These are phyloP conservation scores for Tetraneura akinire DNA, from an alignment of 1,140 invertebrate species.

Conservation along the genomic window DNA sequence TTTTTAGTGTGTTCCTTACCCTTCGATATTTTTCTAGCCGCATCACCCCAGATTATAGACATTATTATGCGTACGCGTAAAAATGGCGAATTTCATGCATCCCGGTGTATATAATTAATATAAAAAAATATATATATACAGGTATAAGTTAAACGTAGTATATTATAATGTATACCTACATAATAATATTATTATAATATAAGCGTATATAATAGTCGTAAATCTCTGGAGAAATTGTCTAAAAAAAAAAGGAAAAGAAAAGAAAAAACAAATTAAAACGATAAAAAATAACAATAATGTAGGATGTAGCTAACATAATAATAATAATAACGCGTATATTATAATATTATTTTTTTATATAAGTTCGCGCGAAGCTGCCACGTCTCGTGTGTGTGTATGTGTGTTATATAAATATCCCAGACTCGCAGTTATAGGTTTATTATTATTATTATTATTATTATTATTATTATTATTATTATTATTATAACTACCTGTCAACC, in stretches of 20 bases:
- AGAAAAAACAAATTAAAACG: slow-evolving; percentile 30
- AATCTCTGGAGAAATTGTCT: slow-evolving; percentile 4
- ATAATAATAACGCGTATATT: not conserved
- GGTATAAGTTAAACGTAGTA: too few relatives aligned
- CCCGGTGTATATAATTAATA: too few relatives aligned
- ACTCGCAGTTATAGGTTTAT: slow-evolving; percentile 42
- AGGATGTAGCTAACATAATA: not conserved
- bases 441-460: slow-evolving; percentile 50
- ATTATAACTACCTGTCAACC: slow-evolving; percentile 49
- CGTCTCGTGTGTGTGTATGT: not conserved
- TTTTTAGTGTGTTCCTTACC: too few relatives aligned
- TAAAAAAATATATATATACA: too few relatives aligned
- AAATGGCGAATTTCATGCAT: not conserved
- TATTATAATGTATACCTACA: too few relatives aligned
- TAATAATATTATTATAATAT: not conserved
- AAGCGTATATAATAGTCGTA: not conserved
- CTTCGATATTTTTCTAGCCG: too few relatives aligned
- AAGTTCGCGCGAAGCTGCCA: slow-evolving; percentile 12
- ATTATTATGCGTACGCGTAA: not conserved
- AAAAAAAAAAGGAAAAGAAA: too few relatives aligned
- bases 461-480: slow-evolving; percentile 52
- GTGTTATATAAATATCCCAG: not conserved
- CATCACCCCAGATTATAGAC: too few relatives aligned
- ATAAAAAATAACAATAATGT: slow-evolving; percentile 36
- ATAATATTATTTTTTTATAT: not conserved